Conservation (phyloP, 2,888 invertebrate genomes). For the Amiota minor region DNA sequence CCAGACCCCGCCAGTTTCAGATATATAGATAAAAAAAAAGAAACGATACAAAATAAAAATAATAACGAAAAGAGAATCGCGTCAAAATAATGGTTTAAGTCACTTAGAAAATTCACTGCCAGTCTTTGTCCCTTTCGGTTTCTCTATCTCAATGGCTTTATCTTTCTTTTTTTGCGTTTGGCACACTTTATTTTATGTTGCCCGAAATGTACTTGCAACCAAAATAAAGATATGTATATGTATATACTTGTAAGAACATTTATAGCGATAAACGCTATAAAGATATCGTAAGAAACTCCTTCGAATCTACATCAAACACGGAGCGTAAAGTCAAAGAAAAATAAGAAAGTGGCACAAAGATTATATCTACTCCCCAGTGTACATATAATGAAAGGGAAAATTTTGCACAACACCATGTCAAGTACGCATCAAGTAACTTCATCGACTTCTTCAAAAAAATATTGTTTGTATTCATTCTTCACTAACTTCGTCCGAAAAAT, state of each 20-base stretch:
- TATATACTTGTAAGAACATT: conserved; percentile 60
- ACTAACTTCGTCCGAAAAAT: too few relatives aligned
- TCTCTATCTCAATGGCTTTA: neutral
- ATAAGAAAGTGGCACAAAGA: neutral
- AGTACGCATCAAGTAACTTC: conserved; percentile 51
- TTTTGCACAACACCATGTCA: conserved; percentile 55
- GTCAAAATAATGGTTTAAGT: conserved; percentile 64
- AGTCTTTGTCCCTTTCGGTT: neutral
- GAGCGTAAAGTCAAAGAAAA: conserved; percentile 41
- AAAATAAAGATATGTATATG: conserved; percentile 64
- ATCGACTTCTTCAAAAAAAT: too few relatives aligned
- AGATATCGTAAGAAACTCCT: conserved; percentile 63
- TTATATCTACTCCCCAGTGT: conserved; percentile 25
- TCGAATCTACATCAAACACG: conserved; percentile 50
- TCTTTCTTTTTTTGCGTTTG: conserved; percentile 40
- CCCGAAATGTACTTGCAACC: conserved; percentile 61
- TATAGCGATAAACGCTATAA: conserved; percentile 66
- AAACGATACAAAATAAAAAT: conserved; percentile 47
- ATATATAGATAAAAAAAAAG: neutral
- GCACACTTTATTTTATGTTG: conserved; percentile 66
- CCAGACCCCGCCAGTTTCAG: conserved; percentile 51
- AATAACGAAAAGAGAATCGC: conserved; percentile 41
- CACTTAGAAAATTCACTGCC: conserved; percentile 54
- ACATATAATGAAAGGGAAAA: conserved; percentile 37
- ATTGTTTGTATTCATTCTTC: too few relatives aligned